Base-by-base conservation (phyloP, 2,888 invertebrate species). In the Doris montereyensis region DNA sequence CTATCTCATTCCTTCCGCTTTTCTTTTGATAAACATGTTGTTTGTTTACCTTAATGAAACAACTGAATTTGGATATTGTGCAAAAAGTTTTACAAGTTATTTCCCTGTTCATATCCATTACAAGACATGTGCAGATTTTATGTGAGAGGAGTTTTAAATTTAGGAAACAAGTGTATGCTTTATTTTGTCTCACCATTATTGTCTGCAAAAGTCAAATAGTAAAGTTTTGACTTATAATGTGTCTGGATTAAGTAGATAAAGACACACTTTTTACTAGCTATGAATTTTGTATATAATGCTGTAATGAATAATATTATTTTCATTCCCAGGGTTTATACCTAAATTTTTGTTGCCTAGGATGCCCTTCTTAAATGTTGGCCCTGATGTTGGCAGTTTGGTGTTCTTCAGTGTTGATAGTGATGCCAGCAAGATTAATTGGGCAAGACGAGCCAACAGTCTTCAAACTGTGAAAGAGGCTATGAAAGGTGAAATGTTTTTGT, bases 381-480 rank as follows among this genome's bases (percentile, higher is more conserved):
- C 86, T 76, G 89, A 88, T 81, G 79, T 88, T n/a, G 87, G 83
- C 67, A 80, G 85, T 17, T 78, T 88, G 52, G 81, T 86, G 65
- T 88, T 85, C 77, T 89, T 88, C 79, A 81, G 86, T 72, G 81
- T 84, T 17, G 81, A 86, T 2, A 83, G 87, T 79, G 88, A 89
- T 86, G 88, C 86, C 41, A 85, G 84, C 34, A 87, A 85, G 68
- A 84, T 89, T 3, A 85, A 84, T 72, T 89, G 88, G 88, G 85
- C 86, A 4, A 85, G 87, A 81, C 86, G 81, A 75, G 86, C 87
- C 3, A 89, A 89, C 77, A 84, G 80, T 21, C 57, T 81, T 65
- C 74, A 81, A 26, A 73, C 83, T 24, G 81, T 88, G 32, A 83
- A 86, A 71, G 74, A 82, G 41, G 87, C 87, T 13, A 68, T 88